Evolutionary conservation across 2,888 invertebrate species (phyloP), one percentile per base, ranked within the genome.

Genomic region (Napeogenes sylphis): DNA sequence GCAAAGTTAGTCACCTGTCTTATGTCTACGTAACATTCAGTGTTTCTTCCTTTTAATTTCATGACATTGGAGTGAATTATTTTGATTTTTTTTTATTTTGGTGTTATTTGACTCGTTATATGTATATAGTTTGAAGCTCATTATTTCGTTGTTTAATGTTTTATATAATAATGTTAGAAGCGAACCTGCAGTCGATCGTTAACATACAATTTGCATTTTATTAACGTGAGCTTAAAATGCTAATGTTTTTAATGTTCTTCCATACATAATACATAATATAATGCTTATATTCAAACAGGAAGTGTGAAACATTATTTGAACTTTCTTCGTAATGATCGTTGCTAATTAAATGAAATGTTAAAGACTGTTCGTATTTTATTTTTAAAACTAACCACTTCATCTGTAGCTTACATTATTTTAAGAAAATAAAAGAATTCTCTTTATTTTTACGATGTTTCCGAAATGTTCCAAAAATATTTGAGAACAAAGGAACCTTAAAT

Each of bases 1-100:
- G 60, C 32, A 59, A 58, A 60, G 69, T 65, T 71, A 70, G 65
- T 70, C 73, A 70, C 68, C 69, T 70, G 71, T 62, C 21, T 21
- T 21, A 21, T 21, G 21, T 21, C 67, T 59, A 56, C 46, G 47
- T 32, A 45, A 46, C 33, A 63, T 14, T 60, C 57, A 57, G 45
- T n/a, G 45, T 60, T 55, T 46, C 57, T 47, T 46, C 32, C 57
- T 60, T 55, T 33, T 55, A n/a, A 13, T 42, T 42, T 55, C 33
- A 46, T 51, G 32, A 51, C 4, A 30, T 51, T 30, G 35, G 35
- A 6, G 4, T 35, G 35, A 35, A 5, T 35, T 4, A 35, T 35
- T 35, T 35, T 2, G 35, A 35, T 35, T 35, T 6, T 35, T 35
- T 35, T 35, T 35, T 5, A 6, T 35, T 5, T 35, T 35, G 4